A percentile compares a stretch with the other conserved stretches of the same genome.
phyloP scores from a whole-genome alignment of 2,113 vertebrate genomes.

The Elgaria multicarinata region DNA sequence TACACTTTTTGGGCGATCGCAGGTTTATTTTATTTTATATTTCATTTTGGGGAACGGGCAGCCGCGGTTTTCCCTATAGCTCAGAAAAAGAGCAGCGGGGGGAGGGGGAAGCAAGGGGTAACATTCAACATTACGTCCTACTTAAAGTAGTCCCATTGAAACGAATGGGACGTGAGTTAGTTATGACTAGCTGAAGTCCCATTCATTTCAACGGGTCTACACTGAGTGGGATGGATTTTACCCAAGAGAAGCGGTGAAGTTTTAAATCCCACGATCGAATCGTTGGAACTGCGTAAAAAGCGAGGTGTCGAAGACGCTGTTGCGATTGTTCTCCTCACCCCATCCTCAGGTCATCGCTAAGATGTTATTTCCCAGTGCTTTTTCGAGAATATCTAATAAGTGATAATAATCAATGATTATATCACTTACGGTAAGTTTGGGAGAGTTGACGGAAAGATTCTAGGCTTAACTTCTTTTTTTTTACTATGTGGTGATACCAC shows the following conservation, averaged over 20 bases:
- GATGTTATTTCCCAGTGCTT: neutral
- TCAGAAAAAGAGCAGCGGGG: neutral
- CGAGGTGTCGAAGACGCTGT: neutral
- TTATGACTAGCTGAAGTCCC: too few relatives aligned
- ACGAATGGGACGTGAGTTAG: too few relatives aligned
- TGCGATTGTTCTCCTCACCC: neutral
- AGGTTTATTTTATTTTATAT: neutral
- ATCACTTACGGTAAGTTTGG: neutral
- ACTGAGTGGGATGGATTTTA: too few relatives aligned
- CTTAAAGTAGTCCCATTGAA: too few relatives aligned
- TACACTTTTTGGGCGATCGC: too few relatives aligned
- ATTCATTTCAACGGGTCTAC: too few relatives aligned
- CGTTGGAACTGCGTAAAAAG: neutral
- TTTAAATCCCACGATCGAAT: neutral
- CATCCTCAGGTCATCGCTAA: neutral
- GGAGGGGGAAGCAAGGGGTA: neutral
- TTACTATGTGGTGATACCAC: neutral
- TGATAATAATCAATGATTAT: neutral
- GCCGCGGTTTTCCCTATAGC: neutral
- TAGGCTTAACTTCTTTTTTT: neutral
- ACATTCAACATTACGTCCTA: too few relatives aligned
- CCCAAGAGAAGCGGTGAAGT: too few relatives aligned
- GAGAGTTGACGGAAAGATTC: neutral
- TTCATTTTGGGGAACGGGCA: too few relatives aligned
- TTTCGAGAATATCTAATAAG: neutral